Conservation (phyloP, 2,113 vertebrate species). For the Solenodon paradoxus region DNA sequence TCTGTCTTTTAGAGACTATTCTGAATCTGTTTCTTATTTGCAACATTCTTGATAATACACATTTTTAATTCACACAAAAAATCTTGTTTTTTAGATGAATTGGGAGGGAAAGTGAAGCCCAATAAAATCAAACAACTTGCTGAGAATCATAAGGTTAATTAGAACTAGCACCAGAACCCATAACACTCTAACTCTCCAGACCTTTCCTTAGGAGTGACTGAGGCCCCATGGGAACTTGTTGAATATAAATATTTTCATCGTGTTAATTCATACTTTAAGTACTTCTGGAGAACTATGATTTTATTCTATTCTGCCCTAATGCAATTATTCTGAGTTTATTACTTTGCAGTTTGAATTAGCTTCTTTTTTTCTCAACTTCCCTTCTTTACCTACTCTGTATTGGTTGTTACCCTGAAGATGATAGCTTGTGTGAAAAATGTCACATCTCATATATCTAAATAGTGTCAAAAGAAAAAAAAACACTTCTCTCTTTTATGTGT, state of each 20-base stretch:
- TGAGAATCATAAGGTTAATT: neutral
- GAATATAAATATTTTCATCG: neutral
- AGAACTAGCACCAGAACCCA: neutral
- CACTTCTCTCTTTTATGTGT: neutral
- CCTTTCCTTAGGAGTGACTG: neutral
- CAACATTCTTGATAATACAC: neutral
- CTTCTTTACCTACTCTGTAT: neutral
- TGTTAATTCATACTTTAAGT: neutral
- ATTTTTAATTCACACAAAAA: neutral
- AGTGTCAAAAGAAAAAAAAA: neutral
- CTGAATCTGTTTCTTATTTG: neutral
- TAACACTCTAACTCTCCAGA: neutral
- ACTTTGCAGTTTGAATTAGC: neutral
- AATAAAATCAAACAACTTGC: neutral
- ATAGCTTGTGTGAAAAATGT: neutral
- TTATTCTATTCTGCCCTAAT: neutral
- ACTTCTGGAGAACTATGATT: neutral
- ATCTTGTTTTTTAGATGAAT: neutral
- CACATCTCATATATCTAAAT: neutral
- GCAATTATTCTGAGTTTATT: neutral
- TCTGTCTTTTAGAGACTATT: neutral
- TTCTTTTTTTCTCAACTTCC: neutral
- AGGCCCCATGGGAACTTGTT: neutral
- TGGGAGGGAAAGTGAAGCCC: neutral
- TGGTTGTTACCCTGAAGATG: neutral